Conservation (phyloP, 2,797 vertebrate genomes). For the Sebastes elongatus region DNA sequence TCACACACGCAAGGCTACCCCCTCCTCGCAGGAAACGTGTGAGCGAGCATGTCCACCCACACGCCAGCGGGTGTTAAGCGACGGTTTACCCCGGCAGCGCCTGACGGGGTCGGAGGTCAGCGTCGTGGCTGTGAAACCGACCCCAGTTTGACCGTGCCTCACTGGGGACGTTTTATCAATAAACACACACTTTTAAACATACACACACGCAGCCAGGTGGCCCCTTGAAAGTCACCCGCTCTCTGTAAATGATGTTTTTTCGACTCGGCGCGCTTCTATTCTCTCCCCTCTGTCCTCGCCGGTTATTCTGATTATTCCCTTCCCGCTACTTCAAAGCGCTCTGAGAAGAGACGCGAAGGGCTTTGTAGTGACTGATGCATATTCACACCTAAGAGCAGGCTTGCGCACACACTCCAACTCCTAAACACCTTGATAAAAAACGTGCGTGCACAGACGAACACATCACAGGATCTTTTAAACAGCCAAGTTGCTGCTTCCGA, state of each 20-base stretch:
- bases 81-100: constrained; percentile 50
- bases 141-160: not conserved
- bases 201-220: constrained; percentile 22
- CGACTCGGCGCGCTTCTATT: not conserved
- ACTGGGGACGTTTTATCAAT: constrained; percentile 31
- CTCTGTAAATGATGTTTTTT: constrained; percentile 33
- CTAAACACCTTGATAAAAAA: constrained; percentile 49
- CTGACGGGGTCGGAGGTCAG: constrained; percentile 37
- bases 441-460: not conserved
- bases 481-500: constrained; percentile 62
- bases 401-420: constrained; percentile 5
- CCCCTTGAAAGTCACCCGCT: constrained; percentile 23
- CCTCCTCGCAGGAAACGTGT: constrained; percentile 51
- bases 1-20: constrained; percentile 3
- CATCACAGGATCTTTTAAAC: constrained; percentile 55
- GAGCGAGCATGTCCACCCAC: not conserved
- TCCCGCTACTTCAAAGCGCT: constrained; percentile 63
- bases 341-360: constrained; percentile 6
- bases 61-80: constrained; percentile 26
- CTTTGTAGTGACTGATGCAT: constrained; percentile 72
- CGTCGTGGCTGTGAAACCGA: not conserved
- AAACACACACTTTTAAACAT: constrained; percentile 39
- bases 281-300: constrained; percentile 45
- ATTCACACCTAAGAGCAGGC: constrained; percentile 55
- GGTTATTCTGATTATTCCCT: constrained; percentile 59